Conservation (phyloP, 2,888 invertebrate species). For the Xiphydria camelus region DNA sequence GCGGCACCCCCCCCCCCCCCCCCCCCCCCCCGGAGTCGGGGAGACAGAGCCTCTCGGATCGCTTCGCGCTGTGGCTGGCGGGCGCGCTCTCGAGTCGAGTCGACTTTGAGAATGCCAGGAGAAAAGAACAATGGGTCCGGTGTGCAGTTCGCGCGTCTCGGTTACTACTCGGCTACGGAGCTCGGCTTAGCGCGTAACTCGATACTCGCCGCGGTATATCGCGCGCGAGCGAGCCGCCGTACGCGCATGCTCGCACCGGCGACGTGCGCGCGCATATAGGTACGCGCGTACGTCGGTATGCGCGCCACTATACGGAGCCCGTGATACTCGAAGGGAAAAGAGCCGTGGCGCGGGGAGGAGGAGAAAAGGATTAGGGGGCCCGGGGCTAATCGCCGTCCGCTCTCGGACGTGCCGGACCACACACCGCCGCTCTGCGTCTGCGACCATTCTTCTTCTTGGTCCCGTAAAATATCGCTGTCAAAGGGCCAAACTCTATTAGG, state of each 20-base stretch:
- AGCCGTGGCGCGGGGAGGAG: conserved; percentile 17
- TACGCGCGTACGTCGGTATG: conserved; percentile 1
- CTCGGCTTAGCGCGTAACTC: conserved; percentile 53
- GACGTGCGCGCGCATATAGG: conserved; percentile 14
- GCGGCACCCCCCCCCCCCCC: too few species aligned
- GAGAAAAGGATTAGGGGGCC: conserved; percentile 34
- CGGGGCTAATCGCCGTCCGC: conserved; percentile 53
- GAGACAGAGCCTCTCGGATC: too few species aligned
- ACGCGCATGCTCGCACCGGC: conserved; percentile 19
- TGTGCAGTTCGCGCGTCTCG: conserved; percentile 44
- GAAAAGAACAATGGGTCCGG: conserved; percentile 38
- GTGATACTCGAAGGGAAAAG: conserved; percentile 1
- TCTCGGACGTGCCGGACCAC: conserved; percentile 49
- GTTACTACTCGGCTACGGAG: conserved; percentile 43
- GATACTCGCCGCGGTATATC: conserved; percentile 40
- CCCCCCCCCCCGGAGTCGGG: too few species aligned
- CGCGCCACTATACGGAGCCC: conserved; percentile 16
- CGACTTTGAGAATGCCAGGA: neutral
- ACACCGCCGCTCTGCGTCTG: conserved; percentile 34
- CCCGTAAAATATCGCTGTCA: conserved; percentile 37
- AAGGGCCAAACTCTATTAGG: conserved; percentile 36
- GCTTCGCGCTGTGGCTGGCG: too few species aligned
- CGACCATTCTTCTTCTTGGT: conserved; percentile 33
- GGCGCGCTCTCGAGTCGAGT: too few species aligned
- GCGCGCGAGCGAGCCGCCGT: conserved; percentile 12